Conservation (phyloP, 2,113 vertebrate species). For the Hippoglossus stenolepis region DNA sequence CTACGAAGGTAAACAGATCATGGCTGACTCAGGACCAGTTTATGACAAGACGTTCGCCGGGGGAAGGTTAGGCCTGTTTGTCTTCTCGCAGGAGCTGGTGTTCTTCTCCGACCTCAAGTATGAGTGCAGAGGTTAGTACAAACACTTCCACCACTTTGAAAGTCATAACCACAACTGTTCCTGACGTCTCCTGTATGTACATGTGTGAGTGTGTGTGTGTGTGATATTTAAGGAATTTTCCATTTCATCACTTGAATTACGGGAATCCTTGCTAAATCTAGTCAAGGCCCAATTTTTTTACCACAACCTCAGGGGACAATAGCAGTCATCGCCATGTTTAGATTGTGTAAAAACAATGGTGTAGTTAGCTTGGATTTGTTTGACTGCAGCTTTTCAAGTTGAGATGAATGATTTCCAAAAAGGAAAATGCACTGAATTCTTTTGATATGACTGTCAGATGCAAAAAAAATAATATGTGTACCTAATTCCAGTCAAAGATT, state of each 20-base stretch:
- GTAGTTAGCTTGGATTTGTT: not conserved
- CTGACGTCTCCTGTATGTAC: not conserved
- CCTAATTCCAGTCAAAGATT: not conserved
- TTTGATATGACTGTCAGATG: not conserved
- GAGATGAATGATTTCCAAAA: not conserved
- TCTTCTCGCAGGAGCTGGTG: conserved; percentile 98
- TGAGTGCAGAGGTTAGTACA: conserved; percentile 94
- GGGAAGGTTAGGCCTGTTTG: conserved; percentile 95
- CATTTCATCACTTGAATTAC: not conserved
- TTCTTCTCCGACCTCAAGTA: conserved; percentile 99
- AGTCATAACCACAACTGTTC: not conserved
- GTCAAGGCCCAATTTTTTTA: not conserved
- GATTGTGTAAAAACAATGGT: not conserved
- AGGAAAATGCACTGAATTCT: not conserved
- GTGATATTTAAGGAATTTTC: not conserved
- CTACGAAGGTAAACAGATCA: conserved; percentile 97
- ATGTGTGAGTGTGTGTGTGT: not conserved
- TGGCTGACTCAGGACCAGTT: conserved; percentile 96
- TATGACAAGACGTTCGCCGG: conserved; percentile 96
- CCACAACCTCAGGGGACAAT: not conserved
- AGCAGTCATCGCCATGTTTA: not conserved
- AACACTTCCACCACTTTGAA: not conserved
- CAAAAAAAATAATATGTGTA: not conserved
- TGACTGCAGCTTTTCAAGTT: not conserved
- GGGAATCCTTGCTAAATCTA: not conserved